A percentile compares a stretch with the other conserved stretches of the same genome.
Conservation (phyloP, 2,113 vertebrate species). For the Anseranas semipalmata region DNA sequence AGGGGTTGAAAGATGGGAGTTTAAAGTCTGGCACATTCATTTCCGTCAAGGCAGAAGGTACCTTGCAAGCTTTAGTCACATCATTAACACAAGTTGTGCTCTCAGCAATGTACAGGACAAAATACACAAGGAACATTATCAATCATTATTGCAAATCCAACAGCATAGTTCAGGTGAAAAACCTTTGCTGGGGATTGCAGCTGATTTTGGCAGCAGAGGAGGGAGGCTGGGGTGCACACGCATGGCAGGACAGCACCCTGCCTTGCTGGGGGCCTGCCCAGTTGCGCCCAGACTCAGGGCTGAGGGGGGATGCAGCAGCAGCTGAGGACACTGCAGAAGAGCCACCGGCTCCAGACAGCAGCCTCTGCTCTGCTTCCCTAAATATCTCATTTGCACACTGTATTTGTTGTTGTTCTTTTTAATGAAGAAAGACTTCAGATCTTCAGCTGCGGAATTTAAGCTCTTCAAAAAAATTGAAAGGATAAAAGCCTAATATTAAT, state of each 20-base stretch:
- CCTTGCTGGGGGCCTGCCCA: background rate
- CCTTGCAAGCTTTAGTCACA: background rate
- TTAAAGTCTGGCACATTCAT: too few species aligned
- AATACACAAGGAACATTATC: background rate
- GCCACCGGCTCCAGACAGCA: background rate
- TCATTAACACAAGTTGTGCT: background rate
- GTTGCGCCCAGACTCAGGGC: background rate
- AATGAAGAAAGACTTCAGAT: conserved; percentile 34
- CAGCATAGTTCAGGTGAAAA: background rate
- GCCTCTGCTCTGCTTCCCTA: background rate
- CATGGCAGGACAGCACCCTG: background rate
- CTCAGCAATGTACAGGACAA: background rate
- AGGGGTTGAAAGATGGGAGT: background rate
- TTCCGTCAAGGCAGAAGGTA: background rate
- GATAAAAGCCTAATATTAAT: conserved; percentile 48
- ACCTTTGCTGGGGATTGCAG: too few species aligned
- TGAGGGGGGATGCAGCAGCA: background rate
- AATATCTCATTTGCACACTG: background rate
- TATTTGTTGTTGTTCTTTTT: conserved; percentile 27
- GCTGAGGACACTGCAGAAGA: background rate
- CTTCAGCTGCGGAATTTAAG: background rate
- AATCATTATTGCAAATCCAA: background rate
- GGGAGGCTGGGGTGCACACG: accelerated
- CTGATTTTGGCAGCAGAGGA: background rate
- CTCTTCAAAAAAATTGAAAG: conserved; percentile 20